These are phyloP conservation scores for Drosophila subquinaria DNA, from an alignment of 2,888 invertebrate genomes.

Conservation along the genomic window DNA sequence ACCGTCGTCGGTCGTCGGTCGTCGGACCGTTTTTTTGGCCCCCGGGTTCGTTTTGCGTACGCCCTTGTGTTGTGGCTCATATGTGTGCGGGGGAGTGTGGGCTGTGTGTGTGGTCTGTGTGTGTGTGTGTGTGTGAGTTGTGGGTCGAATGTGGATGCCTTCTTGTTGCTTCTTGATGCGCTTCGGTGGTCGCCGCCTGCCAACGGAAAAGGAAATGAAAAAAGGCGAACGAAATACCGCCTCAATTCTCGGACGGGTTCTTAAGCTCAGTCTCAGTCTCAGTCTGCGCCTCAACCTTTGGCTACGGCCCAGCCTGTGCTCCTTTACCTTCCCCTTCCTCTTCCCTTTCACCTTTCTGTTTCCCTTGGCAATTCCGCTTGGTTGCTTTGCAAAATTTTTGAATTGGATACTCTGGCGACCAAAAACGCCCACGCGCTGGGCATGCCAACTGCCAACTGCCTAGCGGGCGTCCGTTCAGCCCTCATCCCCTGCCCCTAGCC, in stretches of 20 bases:
- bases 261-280: slow-evolving; percentile 31
- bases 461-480: slow-evolving; percentile 55
- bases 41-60: slow-evolving; percentile 71
- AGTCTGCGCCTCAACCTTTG: not conserved
- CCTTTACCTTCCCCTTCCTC: not conserved
- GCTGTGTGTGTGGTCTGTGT: no score
- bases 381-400: slow-evolving; percentile 78
- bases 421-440: slow-evolving; percentile 63
- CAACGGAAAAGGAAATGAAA: slow-evolving; percentile 79
- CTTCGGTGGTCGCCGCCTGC: slow-evolving; percentile 75
- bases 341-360: not conserved
- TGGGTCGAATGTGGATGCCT: slow-evolving; percentile 18
- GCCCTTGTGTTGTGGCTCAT: slow-evolving; percentile 51
- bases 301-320: not conserved
- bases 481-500: slow-evolving; percentile 10
- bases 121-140: slow-evolving; percentile 13
- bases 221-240: slow-evolving; percentile 71
- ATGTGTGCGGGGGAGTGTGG: slow-evolving; percentile 17
- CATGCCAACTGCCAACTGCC: slow-evolving; percentile 61
- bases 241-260: slow-evolving; percentile 49
- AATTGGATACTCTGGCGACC: slow-evolving; percentile 79
- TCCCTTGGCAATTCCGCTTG: slow-evolving; percentile 71
- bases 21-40: slow-evolving; percentile 31
- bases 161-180: slow-evolving; percentile 70
- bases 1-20: not conserved